A percentile compares a stretch with the other conserved stretches of the same genome.
Evolutionary conservation across 1,140 invertebrate genomes (phyloP).

Genomic region (Choristoneura fumiferana): DNA sequence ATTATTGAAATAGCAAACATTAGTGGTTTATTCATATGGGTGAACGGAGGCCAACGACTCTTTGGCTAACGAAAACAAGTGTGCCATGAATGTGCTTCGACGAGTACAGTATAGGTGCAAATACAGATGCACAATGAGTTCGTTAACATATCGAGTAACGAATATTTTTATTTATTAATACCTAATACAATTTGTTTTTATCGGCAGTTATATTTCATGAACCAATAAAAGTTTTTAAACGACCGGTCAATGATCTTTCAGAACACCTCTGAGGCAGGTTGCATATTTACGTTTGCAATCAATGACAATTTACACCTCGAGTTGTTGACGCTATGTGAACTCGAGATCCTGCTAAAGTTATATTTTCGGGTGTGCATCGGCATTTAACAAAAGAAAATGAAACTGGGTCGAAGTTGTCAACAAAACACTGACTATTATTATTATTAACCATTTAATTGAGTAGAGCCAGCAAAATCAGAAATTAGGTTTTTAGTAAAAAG

Average conservation of each 20-base stretch:
- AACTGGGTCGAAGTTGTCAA: slow-evolving; percentile 61
- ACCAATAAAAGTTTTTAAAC: too few relatives aligned
- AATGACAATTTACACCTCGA: slow-evolving; percentile 63
- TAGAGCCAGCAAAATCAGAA: neutral
- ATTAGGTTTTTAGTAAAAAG: too few relatives aligned
- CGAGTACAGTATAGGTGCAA: slow-evolving; percentile 17
- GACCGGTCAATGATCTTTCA: slow-evolving; percentile 42
- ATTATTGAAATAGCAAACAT: slow-evolving; percentile 34
- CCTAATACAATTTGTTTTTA: too few relatives aligned
- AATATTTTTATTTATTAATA: neutral
- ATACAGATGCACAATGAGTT: slow-evolving; percentile 17
- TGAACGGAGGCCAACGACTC: slow-evolving; percentile 35
- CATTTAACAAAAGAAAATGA: slow-evolving; percentile 57
- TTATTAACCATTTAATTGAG: slow-evolving; percentile 50
- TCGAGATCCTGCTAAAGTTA: slow-evolving; percentile 56
- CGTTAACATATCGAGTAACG: slow-evolving; percentile 11
- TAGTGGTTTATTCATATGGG: slow-evolving; percentile 25
- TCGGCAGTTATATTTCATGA: too few relatives aligned
- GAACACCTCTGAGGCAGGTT: slow-evolving; percentile 33
- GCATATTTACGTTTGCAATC: slow-evolving; percentile 60
- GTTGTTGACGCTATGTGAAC: slow-evolving; percentile 43
- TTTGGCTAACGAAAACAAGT: slow-evolving; percentile 26
- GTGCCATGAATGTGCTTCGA: slow-evolving; percentile 17
- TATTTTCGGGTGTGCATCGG: slow-evolving; percentile 59
- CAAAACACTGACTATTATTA: slow-evolving; percentile 41